These are phyloP conservation scores for Hippopotamus amphibius DNA, from an alignment of 2,113 vertebrate genomes.

Conservation along the genomic window DNA sequence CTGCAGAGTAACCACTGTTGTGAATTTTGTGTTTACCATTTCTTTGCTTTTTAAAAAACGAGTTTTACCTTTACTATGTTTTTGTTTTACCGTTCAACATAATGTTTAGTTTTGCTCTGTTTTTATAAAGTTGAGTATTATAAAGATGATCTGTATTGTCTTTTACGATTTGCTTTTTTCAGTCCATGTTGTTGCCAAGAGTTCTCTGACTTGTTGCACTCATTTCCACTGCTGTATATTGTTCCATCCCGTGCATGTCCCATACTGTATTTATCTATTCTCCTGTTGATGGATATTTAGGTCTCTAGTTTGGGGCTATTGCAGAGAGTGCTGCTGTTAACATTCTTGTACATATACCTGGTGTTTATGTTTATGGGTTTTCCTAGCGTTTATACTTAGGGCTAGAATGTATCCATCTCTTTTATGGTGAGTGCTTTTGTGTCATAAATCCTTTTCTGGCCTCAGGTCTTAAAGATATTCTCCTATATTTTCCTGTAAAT, in stretches of 20 bases:
- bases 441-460: background rate
- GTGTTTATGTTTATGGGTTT: background rate
- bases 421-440: background rate
- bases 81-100: background rate
- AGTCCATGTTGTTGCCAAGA: background rate
- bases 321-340: background rate
- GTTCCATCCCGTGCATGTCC: background rate
- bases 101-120: background rate
- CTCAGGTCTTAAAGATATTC: background rate
- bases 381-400: background rate
- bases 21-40: background rate
- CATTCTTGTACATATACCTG: background rate
- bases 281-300: background rate
- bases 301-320: background rate
- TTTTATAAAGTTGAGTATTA: background rate
- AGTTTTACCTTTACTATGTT: background rate
- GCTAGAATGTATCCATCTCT: background rate
- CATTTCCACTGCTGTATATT: background rate
- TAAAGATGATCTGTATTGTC: background rate
- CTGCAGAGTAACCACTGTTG: background rate
- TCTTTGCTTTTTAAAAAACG: background rate
- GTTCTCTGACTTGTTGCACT: background rate
- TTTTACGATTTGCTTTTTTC: slow-evolving; percentile 1
- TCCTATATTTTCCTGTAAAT: background rate
- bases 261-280: background rate